These are phyloP conservation scores for Physella acuta DNA, from an alignment of 1,140 invertebrate species.

Conservation along the genomic window DNA sequence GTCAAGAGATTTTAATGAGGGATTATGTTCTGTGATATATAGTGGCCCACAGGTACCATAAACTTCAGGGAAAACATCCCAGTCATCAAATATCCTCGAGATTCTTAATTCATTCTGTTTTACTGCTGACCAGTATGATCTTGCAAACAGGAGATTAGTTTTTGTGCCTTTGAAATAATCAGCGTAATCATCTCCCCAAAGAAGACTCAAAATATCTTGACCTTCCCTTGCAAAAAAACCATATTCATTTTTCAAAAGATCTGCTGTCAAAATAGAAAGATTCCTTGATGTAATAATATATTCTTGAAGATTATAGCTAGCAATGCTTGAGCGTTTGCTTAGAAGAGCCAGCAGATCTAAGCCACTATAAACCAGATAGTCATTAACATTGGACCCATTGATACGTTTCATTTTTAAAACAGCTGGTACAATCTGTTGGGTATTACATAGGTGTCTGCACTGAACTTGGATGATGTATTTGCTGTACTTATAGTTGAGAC, in stretches of 20 bases:
- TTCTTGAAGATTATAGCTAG: neutral
- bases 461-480: constrained; percentile 4
- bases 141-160: constrained; percentile 6
- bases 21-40: constrained; percentile 9
- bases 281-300: neutral
- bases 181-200: constrained; percentile 4
- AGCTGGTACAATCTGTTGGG: neutral
- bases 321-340: neutral
- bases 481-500: constrained; percentile 15
- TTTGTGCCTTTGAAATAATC: neutral
- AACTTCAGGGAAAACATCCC: constrained; percentile 19
- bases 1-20: neutral
- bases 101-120: constrained; percentile 14
- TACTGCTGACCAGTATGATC: constrained; percentile 9
- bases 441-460: neutral
- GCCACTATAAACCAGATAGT: neutral
- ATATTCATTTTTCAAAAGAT: constrained; percentile 2
- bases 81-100: constrained; percentile 6
- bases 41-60: constrained; percentile 8
- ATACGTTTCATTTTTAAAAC: constrained; percentile 5
- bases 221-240: neutral
- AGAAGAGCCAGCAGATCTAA: neutral
- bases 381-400: neutral
- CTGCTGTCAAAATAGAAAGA: neutral
- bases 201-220: constrained; percentile 1